Evolutionary conservation across 2,113 vertebrate species (phyloP).

Genomic region (Aspiorhynchus laticeps): DNA sequence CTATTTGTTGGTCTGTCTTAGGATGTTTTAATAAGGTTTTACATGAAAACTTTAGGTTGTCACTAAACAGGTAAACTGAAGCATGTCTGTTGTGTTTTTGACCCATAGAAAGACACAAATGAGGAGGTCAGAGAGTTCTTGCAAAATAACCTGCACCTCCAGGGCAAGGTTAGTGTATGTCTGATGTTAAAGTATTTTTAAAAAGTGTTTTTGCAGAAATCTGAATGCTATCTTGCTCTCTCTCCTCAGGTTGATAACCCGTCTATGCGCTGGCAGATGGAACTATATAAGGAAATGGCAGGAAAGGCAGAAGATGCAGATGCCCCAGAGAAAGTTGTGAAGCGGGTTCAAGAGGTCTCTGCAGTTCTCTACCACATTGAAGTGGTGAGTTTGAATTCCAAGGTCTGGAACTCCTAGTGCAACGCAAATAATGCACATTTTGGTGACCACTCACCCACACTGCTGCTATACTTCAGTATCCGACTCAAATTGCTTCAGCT

Average conservation of each 20-base stretch:
- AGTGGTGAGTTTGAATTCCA: slow-evolving; percentile 72
- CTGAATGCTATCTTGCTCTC: neutral
- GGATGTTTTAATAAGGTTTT: neutral
- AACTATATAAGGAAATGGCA: slow-evolving; percentile 86
- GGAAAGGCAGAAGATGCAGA: slow-evolving; percentile 89
- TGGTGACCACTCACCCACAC: neutral
- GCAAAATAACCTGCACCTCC: slow-evolving; percentile 90
- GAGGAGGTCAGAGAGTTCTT: slow-evolving; percentile 94
- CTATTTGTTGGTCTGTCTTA: neutral
- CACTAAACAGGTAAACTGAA: neutral
- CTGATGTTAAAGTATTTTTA: neutral
- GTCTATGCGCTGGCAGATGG: slow-evolving; percentile 94
- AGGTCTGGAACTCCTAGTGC: neutral
- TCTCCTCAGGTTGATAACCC: slow-evolving; percentile 84
- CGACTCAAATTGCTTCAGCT: neutral
- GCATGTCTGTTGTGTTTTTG: slow-evolving; percentile 13
- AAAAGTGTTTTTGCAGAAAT: neutral
- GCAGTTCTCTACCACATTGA: slow-evolving; percentile 91
- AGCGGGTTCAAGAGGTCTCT: slow-evolving; percentile 89
- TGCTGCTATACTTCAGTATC: neutral
- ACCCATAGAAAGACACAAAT: slow-evolving; percentile 89
- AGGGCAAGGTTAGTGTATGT: slow-evolving; percentile 83
- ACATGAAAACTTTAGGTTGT: neutral
- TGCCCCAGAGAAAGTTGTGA: slow-evolving; percentile 86
- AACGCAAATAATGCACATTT: neutral